Percentiles rank a stretch among this genome's conserved stretches.
These are phyloP conservation scores for Budorcas taxicolor DNA, from an alignment of 2,113 vertebrate genomes.

Conservation along the genomic window DNA sequence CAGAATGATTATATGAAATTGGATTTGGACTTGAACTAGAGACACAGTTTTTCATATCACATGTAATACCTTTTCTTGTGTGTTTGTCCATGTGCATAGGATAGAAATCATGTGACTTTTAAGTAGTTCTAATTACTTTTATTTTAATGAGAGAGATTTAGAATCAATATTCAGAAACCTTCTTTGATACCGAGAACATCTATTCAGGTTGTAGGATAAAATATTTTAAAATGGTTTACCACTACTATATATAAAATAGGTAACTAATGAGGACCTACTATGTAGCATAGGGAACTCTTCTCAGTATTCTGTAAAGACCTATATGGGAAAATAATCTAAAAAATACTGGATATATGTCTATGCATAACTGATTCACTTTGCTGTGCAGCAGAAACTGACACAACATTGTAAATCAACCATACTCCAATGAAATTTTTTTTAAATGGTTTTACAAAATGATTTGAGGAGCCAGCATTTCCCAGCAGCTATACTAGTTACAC, in stretches of 20 bases:
- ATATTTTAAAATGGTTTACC: constrained; percentile 7
- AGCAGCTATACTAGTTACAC: background rate
- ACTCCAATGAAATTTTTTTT: background rate
- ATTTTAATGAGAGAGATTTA: background rate
- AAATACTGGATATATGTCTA: background rate
- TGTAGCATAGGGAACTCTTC: background rate
- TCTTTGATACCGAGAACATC: constrained; percentile 12
- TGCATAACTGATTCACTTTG: background rate
- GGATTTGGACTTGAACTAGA: background rate
- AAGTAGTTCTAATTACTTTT: background rate
- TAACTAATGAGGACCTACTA: background rate
- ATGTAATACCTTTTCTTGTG: background rate
- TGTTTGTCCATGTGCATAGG: background rate
- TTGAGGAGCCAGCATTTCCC: constrained; percentile 22
- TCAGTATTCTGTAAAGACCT: background rate
- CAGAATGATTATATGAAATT: background rate
- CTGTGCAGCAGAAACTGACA: background rate
- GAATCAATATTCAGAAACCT: background rate
- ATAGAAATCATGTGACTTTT: background rate
- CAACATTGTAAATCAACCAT: background rate
- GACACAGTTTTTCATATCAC: background rate
- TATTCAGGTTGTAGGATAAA: background rate
- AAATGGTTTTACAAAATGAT: constrained; percentile 26
- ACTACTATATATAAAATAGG: background rate
- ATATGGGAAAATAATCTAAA: background rate